A percentile compares a stretch with the other conserved stretches of the same genome.
Evolutionary conservation across 2,113 vertebrate genomes (phyloP).

Genomic region (Cheirogaleus medius): DNA sequence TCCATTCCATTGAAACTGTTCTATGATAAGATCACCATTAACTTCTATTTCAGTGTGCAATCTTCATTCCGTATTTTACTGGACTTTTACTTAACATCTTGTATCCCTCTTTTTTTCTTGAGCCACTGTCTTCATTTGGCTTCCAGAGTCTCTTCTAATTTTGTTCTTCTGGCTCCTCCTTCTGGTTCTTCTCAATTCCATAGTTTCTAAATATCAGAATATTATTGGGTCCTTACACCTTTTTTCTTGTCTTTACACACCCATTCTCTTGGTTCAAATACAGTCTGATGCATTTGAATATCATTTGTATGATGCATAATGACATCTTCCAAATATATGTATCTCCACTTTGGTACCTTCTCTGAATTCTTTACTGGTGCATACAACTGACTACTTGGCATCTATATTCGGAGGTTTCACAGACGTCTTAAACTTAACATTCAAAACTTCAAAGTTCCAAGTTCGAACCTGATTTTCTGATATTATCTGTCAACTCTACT

Average conservation of each 20-base stretch:
- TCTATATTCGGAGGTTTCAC: neutral
- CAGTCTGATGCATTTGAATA: neutral
- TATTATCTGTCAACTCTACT: neutral
- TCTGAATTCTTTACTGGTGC: neutral
- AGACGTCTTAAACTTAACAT: neutral
- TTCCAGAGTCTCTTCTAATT: neutral
- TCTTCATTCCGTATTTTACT: neutral
- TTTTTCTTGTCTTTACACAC: neutral
- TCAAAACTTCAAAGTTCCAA: neutral
- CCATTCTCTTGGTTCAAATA: neutral
- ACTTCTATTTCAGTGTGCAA: neutral
- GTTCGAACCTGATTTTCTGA: neutral
- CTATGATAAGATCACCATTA: neutral
- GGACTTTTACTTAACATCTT: neutral
- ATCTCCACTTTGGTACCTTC: neutral
- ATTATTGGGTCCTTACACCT: neutral
- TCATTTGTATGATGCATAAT: neutral
- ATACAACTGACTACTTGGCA: neutral
- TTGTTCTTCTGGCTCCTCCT: neutral
- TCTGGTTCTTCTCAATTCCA: neutral
- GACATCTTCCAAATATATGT: neutral
- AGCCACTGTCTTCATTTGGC: neutral
- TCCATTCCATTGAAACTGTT: neutral
- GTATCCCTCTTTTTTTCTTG: neutral
- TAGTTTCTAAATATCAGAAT: neutral